Conservation (phyloP, 92 coral and sea anemone genomes). For the Parazoanthus swiftii region DNA sequence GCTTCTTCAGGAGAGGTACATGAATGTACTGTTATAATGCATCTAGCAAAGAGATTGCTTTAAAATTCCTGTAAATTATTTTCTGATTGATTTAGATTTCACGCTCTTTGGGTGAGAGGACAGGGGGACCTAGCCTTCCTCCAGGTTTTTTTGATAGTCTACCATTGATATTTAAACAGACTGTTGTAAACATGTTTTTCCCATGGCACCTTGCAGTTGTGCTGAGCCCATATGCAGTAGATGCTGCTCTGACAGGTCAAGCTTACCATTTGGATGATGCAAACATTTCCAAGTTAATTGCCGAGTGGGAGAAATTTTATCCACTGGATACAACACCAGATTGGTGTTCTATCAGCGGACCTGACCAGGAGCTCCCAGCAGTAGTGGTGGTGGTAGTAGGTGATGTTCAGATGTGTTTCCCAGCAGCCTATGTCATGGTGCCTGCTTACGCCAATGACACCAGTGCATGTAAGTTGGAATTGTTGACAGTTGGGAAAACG, state of each 20-base stretch:
- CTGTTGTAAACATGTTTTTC: not conserved
- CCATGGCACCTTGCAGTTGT: conserved; percentile 46
- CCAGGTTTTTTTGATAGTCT: too few relatives aligned
- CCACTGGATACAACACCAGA: conserved; percentile 82
- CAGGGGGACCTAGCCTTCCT: too few relatives aligned
- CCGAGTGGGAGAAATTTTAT: conserved; percentile 91
- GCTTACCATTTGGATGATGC: conserved; percentile 74
- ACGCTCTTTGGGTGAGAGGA: too few relatives aligned
- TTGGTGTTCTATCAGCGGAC: conserved; percentile 67
- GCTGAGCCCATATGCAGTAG: conserved; percentile 86
- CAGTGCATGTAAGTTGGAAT: conserved; percentile 29
- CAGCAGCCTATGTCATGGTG: conserved; percentile 83
- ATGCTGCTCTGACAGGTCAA: conserved; percentile 87
- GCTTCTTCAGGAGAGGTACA: too few relatives aligned
- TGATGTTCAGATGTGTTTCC: conserved; percentile 85
- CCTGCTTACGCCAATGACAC: conserved; percentile 44
- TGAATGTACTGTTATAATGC: too few relatives aligned
- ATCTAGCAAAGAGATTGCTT: too few relatives aligned
- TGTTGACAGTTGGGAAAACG: not conserved
- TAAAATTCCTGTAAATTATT: too few relatives aligned
- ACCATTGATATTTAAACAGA: too few relatives aligned
- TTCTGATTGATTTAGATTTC: too few relatives aligned
- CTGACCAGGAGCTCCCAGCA: conserved; percentile 75
- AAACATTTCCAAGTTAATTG: conserved; percentile 71
- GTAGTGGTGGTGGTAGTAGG: conserved; percentile 81